These are phyloP conservation scores for Erpornis zantholeuca DNA, from an alignment of 2,113 vertebrate genomes.

Conservation along the genomic window DNA sequence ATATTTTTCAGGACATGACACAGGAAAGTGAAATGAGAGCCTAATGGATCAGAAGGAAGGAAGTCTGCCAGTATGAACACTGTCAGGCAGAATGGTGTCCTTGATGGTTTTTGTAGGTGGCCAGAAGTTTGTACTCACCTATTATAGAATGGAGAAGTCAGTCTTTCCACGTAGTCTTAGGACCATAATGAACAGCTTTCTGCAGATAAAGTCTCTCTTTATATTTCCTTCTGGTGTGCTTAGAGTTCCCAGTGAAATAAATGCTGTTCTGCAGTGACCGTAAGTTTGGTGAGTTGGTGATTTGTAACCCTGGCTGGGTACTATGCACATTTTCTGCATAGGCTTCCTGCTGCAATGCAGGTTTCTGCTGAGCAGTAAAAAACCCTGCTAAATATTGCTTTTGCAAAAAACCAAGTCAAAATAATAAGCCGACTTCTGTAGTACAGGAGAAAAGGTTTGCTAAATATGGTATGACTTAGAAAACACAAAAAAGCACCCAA, in stretches of 20 bases:
- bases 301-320: not conserved
- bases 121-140: not conserved
- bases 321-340: not conserved
- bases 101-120: not conserved
- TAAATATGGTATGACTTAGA: not conserved
- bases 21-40: not conserved
- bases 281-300: not conserved
- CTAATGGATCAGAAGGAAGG: not conserved
- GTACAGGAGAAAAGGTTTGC: not conserved
- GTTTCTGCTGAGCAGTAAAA: conserved; percentile 14
- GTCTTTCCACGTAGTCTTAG: not conserved
- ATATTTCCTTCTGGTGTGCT: not conserved
- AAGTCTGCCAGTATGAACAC: not conserved
- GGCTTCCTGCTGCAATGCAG: conserved; percentile 49
- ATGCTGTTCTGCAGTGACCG: not conserved
- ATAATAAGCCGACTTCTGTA: not conserved
- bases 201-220: not conserved
- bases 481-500: not conserved
- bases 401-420: not conserved
- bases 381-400: not conserved
- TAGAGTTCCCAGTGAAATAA: not conserved
- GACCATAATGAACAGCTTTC: not conserved
- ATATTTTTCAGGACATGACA: not conserved
- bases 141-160: not conserved
- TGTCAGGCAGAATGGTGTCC: not conserved